These are phyloP conservation scores for Oophaga pumilio DNA, from an alignment of 2,113 vertebrate species.

Conservation along the genomic window DNA sequence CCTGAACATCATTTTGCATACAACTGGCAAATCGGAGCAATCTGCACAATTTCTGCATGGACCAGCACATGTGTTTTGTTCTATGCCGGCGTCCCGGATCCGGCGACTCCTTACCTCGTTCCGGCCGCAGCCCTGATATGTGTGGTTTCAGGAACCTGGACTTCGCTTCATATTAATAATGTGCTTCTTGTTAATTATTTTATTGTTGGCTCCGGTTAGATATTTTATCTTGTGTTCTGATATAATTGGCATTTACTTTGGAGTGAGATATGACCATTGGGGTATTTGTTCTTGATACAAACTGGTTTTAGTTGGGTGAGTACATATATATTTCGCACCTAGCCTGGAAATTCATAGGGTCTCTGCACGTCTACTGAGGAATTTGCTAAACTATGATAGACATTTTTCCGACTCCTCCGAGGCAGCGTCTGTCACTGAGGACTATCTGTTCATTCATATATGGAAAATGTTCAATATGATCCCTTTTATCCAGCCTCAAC, in stretches of 20 bases:
- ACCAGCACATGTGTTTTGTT: neutral
- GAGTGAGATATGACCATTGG: neutral
- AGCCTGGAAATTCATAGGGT: conserved; percentile 1
- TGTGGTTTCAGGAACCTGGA: neutral
- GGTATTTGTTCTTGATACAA: neutral
- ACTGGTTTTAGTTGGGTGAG: neutral
- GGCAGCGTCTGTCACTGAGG: neutral
- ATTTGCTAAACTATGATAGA: neutral
- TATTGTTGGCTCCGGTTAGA: neutral
- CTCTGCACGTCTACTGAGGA: neutral
- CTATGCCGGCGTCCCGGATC: neutral
- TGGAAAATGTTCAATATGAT: neutral
- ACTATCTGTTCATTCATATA: neutral
- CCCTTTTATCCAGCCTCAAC: neutral
- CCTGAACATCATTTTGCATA: neutral
- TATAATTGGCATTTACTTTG: neutral
- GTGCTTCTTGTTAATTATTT: conserved; percentile 1
- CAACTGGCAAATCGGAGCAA: neutral
- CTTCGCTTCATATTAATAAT: neutral
- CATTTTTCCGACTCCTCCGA: neutral
- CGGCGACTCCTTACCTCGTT: neutral
- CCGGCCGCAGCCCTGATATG: neutral
- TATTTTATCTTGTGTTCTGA: conserved; percentile 5
- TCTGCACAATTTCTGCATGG: neutral
- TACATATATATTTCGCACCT: neutral